phyloP scores from a whole-genome alignment of 2,113 vertebrate species.

The Reinhardtius hippoglossoides region DNA sequence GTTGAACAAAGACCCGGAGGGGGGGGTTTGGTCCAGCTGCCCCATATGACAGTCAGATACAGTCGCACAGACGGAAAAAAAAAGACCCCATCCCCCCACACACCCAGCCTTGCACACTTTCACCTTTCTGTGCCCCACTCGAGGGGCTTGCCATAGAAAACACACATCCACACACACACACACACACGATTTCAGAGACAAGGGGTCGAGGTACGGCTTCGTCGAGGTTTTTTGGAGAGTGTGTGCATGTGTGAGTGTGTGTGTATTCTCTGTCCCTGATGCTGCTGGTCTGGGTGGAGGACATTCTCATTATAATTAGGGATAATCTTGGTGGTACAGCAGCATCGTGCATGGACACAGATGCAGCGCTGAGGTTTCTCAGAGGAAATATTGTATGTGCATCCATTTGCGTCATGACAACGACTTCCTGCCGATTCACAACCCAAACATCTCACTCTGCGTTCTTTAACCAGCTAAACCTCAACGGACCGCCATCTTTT shows the following conservation, averaged over 20 bases:
- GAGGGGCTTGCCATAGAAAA: constrained; percentile 24
- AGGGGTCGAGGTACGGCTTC: constrained; percentile 9
- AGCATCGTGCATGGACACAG: constrained; percentile 8
- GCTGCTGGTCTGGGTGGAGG: constrained; percentile 20
- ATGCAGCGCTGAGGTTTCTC: constrained; percentile 9
- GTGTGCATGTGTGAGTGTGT: constrained; percentile 15
- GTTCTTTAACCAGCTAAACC: background rate
- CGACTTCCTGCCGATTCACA: background rate
- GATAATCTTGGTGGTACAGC: constrained; percentile 20
- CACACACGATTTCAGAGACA: constrained; percentile 15
- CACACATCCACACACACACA: constrained; percentile 25
- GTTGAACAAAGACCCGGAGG: constrained; percentile 49
- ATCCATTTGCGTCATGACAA: background rate
- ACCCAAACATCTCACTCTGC: background rate
- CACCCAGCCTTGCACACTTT: constrained; percentile 1
- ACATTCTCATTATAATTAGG: constrained; percentile 47
- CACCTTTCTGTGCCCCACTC: constrained; percentile 31
- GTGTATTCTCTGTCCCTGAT: constrained; percentile 31
- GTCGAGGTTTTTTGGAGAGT: constrained; percentile 23
- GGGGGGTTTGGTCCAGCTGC: constrained; percentile 57
- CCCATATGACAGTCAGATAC: constrained; percentile 47
- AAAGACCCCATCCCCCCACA: constrained; percentile 10
- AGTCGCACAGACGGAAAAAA: constrained; percentile 15
- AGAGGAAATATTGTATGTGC: background rate
- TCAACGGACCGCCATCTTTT: background rate